Percentiles rank a stretch among this genome's conserved stretches.
These are phyloP conservation scores for Campopleginae sp. DNA, from an alignment of 2,888 invertebrate genomes.

Conservation along the genomic window DNA sequence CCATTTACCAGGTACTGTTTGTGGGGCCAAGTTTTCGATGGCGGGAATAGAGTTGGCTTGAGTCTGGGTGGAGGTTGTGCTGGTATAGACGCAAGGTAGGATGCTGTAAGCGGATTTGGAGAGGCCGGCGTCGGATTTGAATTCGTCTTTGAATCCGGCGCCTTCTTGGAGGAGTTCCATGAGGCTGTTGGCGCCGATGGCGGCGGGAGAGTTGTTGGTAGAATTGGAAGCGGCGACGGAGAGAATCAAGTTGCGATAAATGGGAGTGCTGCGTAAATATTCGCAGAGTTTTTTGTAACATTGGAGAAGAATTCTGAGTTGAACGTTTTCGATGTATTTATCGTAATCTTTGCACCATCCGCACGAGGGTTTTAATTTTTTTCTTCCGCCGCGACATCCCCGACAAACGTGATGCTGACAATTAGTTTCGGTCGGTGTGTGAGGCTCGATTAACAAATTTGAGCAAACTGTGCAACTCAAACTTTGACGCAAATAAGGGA, in stretches of 20 bases:
- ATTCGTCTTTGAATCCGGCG: conserved; percentile 91
- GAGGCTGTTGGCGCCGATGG: conserved; percentile 86
- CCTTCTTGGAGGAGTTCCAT: conserved; percentile 93
- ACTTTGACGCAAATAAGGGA: conserved; percentile 94
- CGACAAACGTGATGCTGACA: conserved; percentile 96
- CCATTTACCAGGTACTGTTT: conserved; percentile 76
- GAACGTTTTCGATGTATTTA: conserved; percentile 92
- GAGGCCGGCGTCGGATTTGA: conserved; percentile 89
- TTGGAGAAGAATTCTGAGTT: conserved; percentile 91
- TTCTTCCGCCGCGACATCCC: conserved; percentile 92
- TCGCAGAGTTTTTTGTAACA: conserved; percentile 96
- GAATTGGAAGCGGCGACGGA: conserved; percentile 85
- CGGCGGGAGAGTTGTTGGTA: conserved; percentile 84
- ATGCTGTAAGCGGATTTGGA: conserved; percentile 91
- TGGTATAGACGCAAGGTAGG: conserved; percentile 90
- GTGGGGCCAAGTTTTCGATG: conserved; percentile 72
- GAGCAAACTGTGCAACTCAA: conserved; percentile 96
- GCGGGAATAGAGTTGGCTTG: conserved; percentile 76
- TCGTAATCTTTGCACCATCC: conserved; percentile 94
- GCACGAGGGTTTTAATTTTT: conserved; percentile 93
- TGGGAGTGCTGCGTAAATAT: conserved; percentile 90
- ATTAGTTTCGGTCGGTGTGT: conserved; percentile 90
- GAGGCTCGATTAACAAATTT: conserved; percentile 92
- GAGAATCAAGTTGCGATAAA: conserved; percentile 87
- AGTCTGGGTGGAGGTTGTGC: conserved; percentile 86